A percentile compares a stretch with the other conserved stretches of the same genome.
Evolutionary conservation across 2,113 vertebrate genomes (phyloP).

Genomic region (Tachuris rubrigastra): DNA sequence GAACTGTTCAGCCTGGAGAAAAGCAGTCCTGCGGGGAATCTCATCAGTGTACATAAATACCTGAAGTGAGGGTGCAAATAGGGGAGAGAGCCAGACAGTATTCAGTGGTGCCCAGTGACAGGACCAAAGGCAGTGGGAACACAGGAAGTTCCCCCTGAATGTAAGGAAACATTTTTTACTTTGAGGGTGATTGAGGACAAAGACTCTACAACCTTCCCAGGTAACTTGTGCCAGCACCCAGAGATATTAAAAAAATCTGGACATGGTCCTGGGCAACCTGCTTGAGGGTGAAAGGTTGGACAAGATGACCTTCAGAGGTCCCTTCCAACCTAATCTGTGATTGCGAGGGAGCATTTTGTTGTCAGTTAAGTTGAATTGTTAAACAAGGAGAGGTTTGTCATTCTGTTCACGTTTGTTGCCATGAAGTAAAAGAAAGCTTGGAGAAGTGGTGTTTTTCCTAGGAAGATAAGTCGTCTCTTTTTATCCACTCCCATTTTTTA

Average conservation of each 20-base stretch:
- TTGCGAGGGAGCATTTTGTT: neutral
- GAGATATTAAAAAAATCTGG: neutral
- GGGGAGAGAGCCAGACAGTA: fast-evolving
- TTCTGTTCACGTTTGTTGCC: neutral
- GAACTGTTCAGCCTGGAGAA: neutral
- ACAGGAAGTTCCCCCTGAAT: neutral
- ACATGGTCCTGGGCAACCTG: neutral
- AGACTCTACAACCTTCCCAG: no score
- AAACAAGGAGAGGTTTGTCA: neutral
- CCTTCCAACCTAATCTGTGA: neutral
- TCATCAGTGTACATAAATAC: neutral
- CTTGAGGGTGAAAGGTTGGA: neutral
- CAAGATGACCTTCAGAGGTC: neutral
- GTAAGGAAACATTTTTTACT: neutral
- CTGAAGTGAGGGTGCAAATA: neutral
- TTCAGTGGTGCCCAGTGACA: neutral
- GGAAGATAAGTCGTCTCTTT: neutral
- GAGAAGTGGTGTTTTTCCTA: neutral
- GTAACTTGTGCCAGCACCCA: no score
- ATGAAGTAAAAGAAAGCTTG: neutral
- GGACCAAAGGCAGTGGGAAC: neutral
- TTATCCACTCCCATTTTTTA: neutral
- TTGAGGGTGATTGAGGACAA: neutral
- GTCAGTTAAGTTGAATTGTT: neutral
- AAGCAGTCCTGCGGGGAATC: fast-evolving